Conservation (phyloP, 2,888 invertebrate genomes). For the Dasysyrphus tricinctus region DNA sequence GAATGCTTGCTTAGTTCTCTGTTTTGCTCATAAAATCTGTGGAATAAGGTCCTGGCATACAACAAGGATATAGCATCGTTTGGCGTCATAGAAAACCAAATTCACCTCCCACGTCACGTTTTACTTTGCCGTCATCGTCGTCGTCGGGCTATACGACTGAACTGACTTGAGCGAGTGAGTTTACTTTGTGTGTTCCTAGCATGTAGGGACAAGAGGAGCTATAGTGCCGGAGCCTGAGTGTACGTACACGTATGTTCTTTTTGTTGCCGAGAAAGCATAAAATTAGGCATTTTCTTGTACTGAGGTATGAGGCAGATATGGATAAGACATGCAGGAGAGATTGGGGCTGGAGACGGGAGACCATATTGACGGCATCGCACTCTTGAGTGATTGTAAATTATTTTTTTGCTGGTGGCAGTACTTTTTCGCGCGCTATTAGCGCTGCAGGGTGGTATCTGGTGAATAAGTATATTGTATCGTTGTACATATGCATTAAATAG, state of each 20-base stretch:
- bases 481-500: conserved; percentile 62
- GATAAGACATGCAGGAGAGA: background rate
- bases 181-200: conserved; percentile 46
- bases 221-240: background rate
- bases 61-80: conserved; percentile 57
- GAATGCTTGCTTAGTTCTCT: conserved; percentile 42
- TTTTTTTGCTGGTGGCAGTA: conserved; percentile 54
- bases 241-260: conserved; percentile 54
- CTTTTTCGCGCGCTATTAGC: conserved; percentile 64
- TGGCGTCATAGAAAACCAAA: conserved; percentile 22
- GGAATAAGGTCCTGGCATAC: conserved; percentile 68
- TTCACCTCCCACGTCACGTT: background rate
- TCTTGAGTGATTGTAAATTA: conserved; percentile 72
- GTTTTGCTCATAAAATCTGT: conserved; percentile 70
- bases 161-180: conserved; percentile 53
- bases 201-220: conserved; percentile 23
- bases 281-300: conserved; percentile 66
- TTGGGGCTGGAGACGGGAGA: background rate
- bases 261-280: conserved; percentile 64
- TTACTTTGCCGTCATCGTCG: background rate
- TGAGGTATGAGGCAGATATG: conserved; percentile 22
- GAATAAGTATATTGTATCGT: conserved; percentile 5
- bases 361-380: conserved; percentile 69
- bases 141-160: conserved; percentile 3
- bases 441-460: conserved; percentile 11